These are phyloP conservation scores for Lycocerus yunnanus DNA, from an alignment of 2,888 invertebrate species.

Conservation along the genomic window DNA sequence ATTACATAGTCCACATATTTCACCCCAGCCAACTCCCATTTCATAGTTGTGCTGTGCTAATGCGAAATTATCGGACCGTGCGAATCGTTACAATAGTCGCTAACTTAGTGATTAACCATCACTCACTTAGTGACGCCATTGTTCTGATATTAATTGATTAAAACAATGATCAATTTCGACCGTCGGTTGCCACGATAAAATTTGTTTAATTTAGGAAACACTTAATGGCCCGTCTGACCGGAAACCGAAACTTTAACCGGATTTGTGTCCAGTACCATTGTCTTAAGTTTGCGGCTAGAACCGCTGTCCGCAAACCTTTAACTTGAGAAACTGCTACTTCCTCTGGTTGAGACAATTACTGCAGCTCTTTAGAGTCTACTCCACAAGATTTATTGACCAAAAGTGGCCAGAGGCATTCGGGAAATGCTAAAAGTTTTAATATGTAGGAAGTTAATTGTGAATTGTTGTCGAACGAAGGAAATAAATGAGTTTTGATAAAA, in stretches of 20 bases:
- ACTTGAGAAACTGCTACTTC: slow-evolving; percentile 40
- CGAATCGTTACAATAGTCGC: slow-evolving; percentile 38
- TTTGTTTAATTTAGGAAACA: slow-evolving; percentile 18
- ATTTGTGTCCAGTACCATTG: slow-evolving; percentile 44
- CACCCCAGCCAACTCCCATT: slow-evolving; percentile 39
- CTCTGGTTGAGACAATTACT: slow-evolving; percentile 38
- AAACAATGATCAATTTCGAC: slow-evolving; percentile 26
- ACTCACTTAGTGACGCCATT: slow-evolving; percentile 43
- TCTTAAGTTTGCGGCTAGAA: slow-evolving; percentile 41
- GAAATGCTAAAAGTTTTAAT: slow-evolving; percentile 7
- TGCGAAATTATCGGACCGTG: slow-evolving; percentile 33
- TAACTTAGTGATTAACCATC: slow-evolving; percentile 45
- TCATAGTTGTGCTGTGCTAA: slow-evolving; percentile 37
- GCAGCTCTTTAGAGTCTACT: slow-evolving; percentile 28
- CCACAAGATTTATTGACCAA: slow-evolving; percentile 19
- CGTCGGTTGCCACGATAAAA: slow-evolving; percentile 7
- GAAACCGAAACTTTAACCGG: slow-evolving; percentile 46
- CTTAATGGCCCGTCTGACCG: slow-evolving; percentile 41
- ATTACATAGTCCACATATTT: slow-evolving; percentile 33
- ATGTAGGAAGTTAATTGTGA: not conserved
- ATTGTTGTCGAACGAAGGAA: not conserved
- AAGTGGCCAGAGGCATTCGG: slow-evolving; percentile 1
- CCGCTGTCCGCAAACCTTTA: slow-evolving; percentile 38
- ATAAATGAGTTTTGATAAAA: slow-evolving; percentile 41
- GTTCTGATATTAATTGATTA: slow-evolving; percentile 42